Base-by-base conservation (phyloP, 2,888 invertebrate genomes). In the Drosophila putrida region DNA sequence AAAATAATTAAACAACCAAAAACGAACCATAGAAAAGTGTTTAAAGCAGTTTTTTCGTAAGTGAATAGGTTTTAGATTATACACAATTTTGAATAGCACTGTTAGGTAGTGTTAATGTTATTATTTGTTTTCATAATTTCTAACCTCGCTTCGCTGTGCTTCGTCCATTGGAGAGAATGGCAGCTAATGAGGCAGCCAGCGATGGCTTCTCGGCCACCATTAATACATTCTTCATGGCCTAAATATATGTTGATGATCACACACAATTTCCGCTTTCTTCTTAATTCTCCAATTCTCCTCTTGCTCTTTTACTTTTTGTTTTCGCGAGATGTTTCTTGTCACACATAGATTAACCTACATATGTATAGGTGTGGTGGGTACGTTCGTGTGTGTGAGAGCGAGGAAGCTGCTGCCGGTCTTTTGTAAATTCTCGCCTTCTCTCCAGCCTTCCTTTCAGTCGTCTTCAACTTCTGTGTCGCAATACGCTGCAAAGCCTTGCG, bases 151-250 rank as follows among this genome's bases (percentile, higher is more conserved):
- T 90, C 10, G 82, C 59, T 2, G 77, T 79, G 65, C 88, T 84
- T 44, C 96, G 95, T 63, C 97, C 96, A 93, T 97, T 96, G 78
- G 98, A 98, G 66, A 99, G 94, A 90, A 99, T 98, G 88, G 95
- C 96, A 1, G 99, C 98, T 35, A 99, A 94, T 47, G 98, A 97
- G 90, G 97, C 96, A 15, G 99, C 99, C 92, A 99, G 93, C 67
- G 99, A 99, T 35, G 99, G 99, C 95, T 99, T 99, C 93, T 99
- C 99, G 82, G 99, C 99, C 90, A 99, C 98, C 99, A 99, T 99
- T 79, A 99, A 94, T 59, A 96, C 97, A 41, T 94, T 95, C 93
- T 96, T 96, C 97, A 97, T 97, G 63, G 68, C 71, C 71, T 60
- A 67, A 75, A 71, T 59, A 50, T 49, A 68, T 62, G 53, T 31